phyloP scores from a whole-genome alignment of 2,797 vertebrate genomes.

The Falco concolor region DNA sequence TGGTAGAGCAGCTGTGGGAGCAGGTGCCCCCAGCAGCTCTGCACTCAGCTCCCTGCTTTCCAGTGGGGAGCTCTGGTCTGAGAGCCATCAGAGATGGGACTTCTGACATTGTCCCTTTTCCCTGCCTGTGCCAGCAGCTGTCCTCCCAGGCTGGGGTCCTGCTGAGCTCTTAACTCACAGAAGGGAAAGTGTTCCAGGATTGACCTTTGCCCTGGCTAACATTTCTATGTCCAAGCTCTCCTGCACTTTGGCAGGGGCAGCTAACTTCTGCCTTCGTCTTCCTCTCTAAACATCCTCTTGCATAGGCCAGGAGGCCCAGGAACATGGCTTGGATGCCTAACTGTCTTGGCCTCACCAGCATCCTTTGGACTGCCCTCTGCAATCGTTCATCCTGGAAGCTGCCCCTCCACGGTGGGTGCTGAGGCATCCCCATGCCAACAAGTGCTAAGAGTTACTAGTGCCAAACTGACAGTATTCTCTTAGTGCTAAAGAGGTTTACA shows the following conservation, averaged over 20 bases:
- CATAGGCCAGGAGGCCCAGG: neutral
- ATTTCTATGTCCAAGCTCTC: neutral
- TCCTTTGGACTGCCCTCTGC: neutral
- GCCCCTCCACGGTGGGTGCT: neutral
- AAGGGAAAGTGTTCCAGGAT: neutral
- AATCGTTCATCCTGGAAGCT: neutral
- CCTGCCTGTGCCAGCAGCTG: neutral
- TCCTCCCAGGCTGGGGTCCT: neutral
- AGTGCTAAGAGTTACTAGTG: neutral
- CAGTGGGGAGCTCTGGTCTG: neutral
- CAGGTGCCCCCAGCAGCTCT: neutral
- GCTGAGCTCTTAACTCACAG: neutral
- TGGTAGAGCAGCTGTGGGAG: neutral
- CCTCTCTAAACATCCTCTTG: neutral
- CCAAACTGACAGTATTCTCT: accelerated
- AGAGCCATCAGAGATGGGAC: neutral
- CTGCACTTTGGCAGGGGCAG: neutral
- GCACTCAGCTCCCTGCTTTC: neutral
- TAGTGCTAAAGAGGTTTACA: neutral
- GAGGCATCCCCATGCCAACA: neutral
- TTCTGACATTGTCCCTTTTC: neutral
- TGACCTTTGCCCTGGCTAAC: neutral
- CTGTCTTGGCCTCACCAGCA: neutral
- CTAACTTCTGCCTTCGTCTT: neutral
- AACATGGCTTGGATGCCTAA: neutral